Conservation (phyloP, 37 sponge, comb jelly and placozoan genomes). For the Eunapius fragilis region DNA sequence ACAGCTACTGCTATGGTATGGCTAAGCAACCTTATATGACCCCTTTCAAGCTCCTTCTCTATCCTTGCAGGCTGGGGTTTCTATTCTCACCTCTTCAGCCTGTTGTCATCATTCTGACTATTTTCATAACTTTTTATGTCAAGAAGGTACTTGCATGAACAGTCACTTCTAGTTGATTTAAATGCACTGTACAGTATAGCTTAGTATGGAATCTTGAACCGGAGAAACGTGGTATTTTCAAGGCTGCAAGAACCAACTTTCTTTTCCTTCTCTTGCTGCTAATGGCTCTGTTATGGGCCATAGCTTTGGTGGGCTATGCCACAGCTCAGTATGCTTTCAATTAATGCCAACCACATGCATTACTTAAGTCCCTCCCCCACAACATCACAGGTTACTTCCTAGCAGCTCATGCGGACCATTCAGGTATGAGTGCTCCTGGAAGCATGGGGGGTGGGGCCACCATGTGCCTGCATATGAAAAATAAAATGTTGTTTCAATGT, state of each 20-base stretch:
- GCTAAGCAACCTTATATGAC: no score
- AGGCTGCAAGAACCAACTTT: conserved; percentile 77
- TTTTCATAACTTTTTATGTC: conserved; percentile 84
- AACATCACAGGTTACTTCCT: conserved; percentile 59
- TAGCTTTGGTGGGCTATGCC: conserved; percentile 64
- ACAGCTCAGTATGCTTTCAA: conserved; percentile 42
- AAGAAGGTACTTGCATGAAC: no score
- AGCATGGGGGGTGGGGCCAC: no score
- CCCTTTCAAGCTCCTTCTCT: background rate
- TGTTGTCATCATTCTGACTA: conserved; percentile 54
- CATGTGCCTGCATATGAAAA: no score
- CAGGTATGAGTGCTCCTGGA: conserved; percentile 19
- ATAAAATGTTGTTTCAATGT: no score
- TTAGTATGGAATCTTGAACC: conserved; percentile 71
- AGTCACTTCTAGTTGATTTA: no score
- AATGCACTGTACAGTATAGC: conserved; percentile 75
- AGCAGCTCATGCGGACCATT: conserved; percentile 82
- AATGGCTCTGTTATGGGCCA: conserved; percentile 41
- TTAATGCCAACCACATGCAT: background rate
- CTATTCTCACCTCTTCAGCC: conserved; percentile 87
- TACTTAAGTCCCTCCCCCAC: background rate
- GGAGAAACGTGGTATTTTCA: conserved; percentile 44
- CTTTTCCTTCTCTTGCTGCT: conserved; percentile 76
- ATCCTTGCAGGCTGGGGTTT: conserved; percentile 76
- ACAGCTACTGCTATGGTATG: conserved; percentile 88